Evolutionary conservation across 1,140 invertebrate genomes (phyloP), one percentile per base, ranked within the genome.

Genomic region (Notospermus geniculatus): DNA sequence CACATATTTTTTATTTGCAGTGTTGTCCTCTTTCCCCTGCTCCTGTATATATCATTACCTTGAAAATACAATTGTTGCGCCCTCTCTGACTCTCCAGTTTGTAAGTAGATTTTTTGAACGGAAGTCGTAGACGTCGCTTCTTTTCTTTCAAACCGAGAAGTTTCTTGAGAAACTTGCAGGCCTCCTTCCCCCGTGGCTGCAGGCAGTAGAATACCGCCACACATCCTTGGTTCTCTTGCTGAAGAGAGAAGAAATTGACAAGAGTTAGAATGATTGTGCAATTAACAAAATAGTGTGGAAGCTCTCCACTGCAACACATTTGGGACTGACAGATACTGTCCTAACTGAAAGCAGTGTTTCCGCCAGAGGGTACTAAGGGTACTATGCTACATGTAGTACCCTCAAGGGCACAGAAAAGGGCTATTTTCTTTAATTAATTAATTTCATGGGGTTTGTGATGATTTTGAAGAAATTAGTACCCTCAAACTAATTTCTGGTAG

Each of bases 161-260:
- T n/a, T 50, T 50, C 46, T 27, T 19, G n/a, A 50, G 46, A 9
- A 27, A 50, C 25, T 50, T 50, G n/a, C n/a, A 50, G 5, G 46
- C n/a, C 25, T 50, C 46, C 25, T 50, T 50, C n/a, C 19, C 46
- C 25, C 46, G 46, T 9, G 46, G 46, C 25, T 50, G 46, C 4
- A 50, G n/a, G n/a, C n/a, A 23, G 25, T 50, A 50, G n/a, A 50
- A 50, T 50, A 50, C 46, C 4, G 46, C 46, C 46, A 50, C 46
- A 27, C 46, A 23, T 19, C 46, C 46, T 50, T 27, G 46, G 25
- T 50, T 50, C 46, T 50, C 46, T 50, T 9, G 4, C 46, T 50
- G 46, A 23, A 50, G n/a, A 23, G 4, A 43, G 19, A 13, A 43
- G 11, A 11, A 43, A 43, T 43, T 43, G 19, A n/a, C n/a, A n/a